Base-by-base conservation (phyloP, 1,140 invertebrate genomes). In the Bicyclus anynana region DNA sequence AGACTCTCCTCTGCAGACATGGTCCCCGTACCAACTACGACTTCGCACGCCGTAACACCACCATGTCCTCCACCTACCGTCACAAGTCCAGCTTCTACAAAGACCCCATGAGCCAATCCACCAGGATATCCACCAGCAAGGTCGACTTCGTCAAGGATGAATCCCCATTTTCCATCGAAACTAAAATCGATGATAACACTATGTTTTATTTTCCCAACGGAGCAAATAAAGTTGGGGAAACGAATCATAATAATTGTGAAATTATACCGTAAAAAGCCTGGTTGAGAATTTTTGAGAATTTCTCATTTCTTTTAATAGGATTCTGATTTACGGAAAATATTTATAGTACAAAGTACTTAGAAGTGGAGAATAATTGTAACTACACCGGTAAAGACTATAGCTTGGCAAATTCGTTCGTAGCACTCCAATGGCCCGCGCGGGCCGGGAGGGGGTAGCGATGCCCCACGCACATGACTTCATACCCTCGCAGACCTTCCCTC, bases 131-230 rank as follows among this genome's bases (percentile, higher is more conserved):
- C 35, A 64, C 71, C 13, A 76, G 60, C 48, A 83, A 84, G 59
- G 69, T 84, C 0, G 74, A 78, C 54, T 85, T 64, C 51, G 65
- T 78, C 0, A 82, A 84, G 38, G 74, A 75, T 9, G 74, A 76
- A 9, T 74, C 80, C 0, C 76, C 78, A 2, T 80, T 70, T 29
- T 77, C 73, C n/a, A 67, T 84, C 6, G 73, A 69, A 16, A 58
- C 66, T n/a, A 62, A 68, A 37, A 54, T 63, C 10, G 65, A 72
- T 6, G 67, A 69, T 38, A 65, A 57, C 10, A 61, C 51, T 0
- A 55, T 53, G 27, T 65, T 69, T 26, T 78, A 59, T 29, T 75
- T 59, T 20, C 59, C 59, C 6, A 61, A 61, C 26, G 57, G 42
- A 29, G 44, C 52, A 14, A 37, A 59, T 29, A 44, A 18, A 29